Evolutionary conservation across 2,797 vertebrate species (phyloP).

Genomic region (Poeciliopsis presidionis): DNA sequence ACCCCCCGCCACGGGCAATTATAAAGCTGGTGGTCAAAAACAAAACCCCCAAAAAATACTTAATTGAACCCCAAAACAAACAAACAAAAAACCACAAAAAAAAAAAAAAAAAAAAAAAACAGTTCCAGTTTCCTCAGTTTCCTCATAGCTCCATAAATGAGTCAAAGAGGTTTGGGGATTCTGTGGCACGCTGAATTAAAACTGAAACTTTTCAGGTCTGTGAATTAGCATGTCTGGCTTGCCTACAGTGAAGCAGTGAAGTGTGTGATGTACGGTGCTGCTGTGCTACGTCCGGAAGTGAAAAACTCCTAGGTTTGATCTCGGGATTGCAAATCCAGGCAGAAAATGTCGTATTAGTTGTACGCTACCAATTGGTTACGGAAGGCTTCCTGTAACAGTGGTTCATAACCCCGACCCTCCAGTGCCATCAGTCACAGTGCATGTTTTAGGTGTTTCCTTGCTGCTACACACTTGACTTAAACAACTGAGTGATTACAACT

Average conservation of each 20-base stretch:
- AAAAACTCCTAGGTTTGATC: background rate
- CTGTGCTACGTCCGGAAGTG: background rate
- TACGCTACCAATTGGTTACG: background rate
- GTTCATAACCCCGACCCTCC: background rate
- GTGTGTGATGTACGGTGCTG: background rate
- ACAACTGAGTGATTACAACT: too few relatives aligned
- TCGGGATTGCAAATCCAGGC: background rate
- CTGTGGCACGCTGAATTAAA: background rate
- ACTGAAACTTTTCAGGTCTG: background rate
- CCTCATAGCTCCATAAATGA: background rate
- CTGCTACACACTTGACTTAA: too few relatives aligned
- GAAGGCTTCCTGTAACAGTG: background rate
- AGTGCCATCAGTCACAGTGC: too few relatives aligned
- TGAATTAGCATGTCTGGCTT: background rate
- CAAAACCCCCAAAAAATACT: too few relatives aligned
- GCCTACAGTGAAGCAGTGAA: background rate
- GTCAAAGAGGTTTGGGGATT: background rate
- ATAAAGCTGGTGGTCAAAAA: too few relatives aligned
- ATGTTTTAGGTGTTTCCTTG: too few relatives aligned
- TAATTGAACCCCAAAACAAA: too few relatives aligned
- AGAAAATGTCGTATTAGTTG: background rate
- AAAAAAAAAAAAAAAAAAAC: background rate
- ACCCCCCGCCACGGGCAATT: too few relatives aligned
- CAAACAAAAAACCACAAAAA: too few relatives aligned
- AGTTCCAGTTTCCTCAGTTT: background rate